These are phyloP conservation scores for Galerucella calmariensis DNA, from an alignment of 2,888 invertebrate species.

Conservation along the genomic window DNA sequence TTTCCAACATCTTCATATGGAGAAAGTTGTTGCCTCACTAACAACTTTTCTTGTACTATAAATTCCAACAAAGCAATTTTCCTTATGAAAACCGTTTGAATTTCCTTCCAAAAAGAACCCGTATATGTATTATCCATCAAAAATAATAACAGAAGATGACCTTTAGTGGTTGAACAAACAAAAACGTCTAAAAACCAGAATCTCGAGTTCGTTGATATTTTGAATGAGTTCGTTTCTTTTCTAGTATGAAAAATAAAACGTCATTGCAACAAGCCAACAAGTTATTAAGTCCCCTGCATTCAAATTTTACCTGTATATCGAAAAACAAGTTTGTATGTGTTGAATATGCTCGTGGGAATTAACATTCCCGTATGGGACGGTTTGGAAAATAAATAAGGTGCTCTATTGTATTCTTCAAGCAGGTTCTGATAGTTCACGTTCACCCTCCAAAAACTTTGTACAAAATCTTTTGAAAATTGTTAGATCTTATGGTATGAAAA, in stretches of 20 bases:
- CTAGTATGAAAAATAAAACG: slow-evolving; percentile 48
- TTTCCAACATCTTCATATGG: not conserved
- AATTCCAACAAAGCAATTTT: not conserved
- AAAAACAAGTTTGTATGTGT: slow-evolving; percentile 54
- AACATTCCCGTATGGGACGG: slow-evolving; percentile 54
- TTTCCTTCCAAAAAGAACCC: not conserved
- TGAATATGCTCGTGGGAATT: slow-evolving; percentile 52
- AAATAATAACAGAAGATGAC: slow-evolving; percentile 31
- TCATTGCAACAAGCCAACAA: slow-evolving; percentile 34
- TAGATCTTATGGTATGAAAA: slow-evolving; percentile 42
- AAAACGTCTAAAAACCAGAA: slow-evolving; percentile 35
- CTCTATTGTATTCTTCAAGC: slow-evolving; percentile 47
- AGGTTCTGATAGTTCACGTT: slow-evolving; percentile 47
- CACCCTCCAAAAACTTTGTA: slow-evolving; percentile 44
- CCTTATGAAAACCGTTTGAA: not conserved
- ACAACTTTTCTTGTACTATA: not conserved
- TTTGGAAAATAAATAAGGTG: slow-evolving; percentile 55
- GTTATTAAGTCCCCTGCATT: slow-evolving; percentile 46
- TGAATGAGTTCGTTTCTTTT: slow-evolving; percentile 41
- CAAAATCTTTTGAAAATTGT: slow-evolving; percentile 47
- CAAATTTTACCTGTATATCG: slow-evolving; percentile 56
- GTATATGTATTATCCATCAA: slow-evolving; percentile 16
- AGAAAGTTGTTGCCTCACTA: not conserved
- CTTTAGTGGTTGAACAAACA: slow-evolving; percentile 26
- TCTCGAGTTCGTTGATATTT: slow-evolving; percentile 37